Evolutionary conservation across 2,888 invertebrate species (phyloP).

Genomic region (Drosophila pegasa): DNA sequence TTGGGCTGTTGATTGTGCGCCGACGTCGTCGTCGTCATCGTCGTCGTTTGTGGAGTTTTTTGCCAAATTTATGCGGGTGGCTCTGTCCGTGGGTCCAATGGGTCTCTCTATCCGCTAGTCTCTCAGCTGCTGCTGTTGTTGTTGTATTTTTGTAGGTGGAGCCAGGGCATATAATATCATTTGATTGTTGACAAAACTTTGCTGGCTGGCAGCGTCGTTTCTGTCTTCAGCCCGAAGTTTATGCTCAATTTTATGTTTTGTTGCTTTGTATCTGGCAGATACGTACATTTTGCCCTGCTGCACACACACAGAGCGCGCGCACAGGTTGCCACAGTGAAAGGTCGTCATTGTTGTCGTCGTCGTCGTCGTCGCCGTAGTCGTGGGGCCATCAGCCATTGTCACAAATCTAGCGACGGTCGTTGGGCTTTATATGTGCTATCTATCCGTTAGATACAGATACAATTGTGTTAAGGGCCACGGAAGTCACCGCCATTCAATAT

Average conservation of each 20-base stretch:
- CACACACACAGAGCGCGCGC: conserved; percentile 52
- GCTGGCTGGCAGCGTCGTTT: conserved; percentile 49
- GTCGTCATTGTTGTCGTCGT: conserved; percentile 57
- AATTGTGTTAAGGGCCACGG: conserved; percentile 25
- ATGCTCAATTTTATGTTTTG: conserved; percentile 34
- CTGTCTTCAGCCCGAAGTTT: conserved; percentile 55
- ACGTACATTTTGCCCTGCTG: conserved; percentile 65
- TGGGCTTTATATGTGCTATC: conserved; percentile 7
- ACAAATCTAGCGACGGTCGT: conserved; percentile 57
- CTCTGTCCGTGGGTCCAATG: conserved; percentile 29
- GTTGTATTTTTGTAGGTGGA: conserved; percentile 79
- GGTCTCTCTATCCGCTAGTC: conserved; percentile 17
- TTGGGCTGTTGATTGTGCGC: conserved; percentile 56
- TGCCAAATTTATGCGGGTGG: conserved; percentile 80
- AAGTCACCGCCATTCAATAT: conserved; percentile 32
- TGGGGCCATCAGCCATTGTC: conserved; percentile 17
- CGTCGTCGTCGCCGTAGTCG: conserved; percentile 36
- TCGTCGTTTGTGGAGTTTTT: conserved; percentile 68
- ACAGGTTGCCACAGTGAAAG: conserved; percentile 76
- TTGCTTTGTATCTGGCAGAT: conserved; percentile 75
- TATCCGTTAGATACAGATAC: conserved; percentile 38
- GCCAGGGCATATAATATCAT: conserved; percentile 68
- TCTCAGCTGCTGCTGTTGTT: conserved; percentile 51
- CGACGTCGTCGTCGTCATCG: conserved; percentile 51
- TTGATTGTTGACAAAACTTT: conserved; percentile 78